Evolutionary conservation across 2,797 vertebrate genomes (phyloP).

Genomic region (Xiphorhynchus erythropygius): DNA sequence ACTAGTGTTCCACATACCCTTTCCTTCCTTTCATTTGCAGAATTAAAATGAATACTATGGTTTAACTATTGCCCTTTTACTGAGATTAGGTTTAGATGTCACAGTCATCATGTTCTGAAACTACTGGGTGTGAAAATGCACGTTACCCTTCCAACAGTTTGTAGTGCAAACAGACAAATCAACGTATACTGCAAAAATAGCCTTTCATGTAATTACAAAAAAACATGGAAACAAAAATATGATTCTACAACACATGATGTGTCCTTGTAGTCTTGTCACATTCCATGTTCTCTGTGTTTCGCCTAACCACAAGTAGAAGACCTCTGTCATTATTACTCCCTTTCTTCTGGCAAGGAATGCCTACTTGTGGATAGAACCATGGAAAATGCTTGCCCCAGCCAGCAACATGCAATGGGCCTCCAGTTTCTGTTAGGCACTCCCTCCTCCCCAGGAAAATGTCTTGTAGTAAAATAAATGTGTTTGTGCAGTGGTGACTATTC

Average conservation of each 20-base stretch:
- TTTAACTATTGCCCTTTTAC: neutral
- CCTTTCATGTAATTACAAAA: neutral
- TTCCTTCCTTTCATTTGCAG: neutral
- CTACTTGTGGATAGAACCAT: neutral
- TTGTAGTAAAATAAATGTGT: conserved; percentile 75
- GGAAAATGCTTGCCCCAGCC: conserved; percentile 13
- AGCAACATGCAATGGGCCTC: neutral
- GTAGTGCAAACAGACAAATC: neutral
- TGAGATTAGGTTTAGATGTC: neutral
- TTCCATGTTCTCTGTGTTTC: neutral
- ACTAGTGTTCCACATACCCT: neutral
- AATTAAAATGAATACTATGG: neutral
- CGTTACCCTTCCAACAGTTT: neutral
- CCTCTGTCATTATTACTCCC: neutral
- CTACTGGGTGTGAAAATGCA: neutral
- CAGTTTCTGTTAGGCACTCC: conserved; percentile 23
- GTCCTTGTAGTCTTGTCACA: neutral
- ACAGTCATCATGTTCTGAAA: neutral
- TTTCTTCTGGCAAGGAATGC: neutral
- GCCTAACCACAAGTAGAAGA: neutral
- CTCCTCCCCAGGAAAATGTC: conserved; percentile 22
- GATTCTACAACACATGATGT: neutral
- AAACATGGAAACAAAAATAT: neutral
- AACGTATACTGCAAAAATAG: neutral
- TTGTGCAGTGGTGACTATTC: conserved; percentile 81